Evolutionary conservation across 2,888 invertebrate genomes (phyloP), one percentile per base, ranked within the genome.

Genomic region (Bugula neritina): DNA sequence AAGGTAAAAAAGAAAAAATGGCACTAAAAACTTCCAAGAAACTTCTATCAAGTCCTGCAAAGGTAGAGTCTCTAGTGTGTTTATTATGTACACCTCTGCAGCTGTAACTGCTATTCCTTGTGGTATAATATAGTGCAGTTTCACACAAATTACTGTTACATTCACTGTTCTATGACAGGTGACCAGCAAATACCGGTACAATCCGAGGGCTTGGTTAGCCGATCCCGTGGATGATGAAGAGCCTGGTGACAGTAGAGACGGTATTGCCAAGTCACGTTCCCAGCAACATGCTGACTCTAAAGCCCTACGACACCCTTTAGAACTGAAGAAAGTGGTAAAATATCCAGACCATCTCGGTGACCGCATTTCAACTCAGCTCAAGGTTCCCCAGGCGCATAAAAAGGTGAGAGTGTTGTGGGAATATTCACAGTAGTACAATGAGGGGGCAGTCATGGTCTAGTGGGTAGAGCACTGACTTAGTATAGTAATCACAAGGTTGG

Each of bases 151-250:
- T 43, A 43, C 43, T 17, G 17, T 43, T 17, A 43, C 17, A 10
- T 43, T 5, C 17, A 43, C 17, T 10, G 5, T 43, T 43, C 43
- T 17, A 10, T 43, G 17, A 43, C 43, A 43, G 43, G 17, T 43
- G 43, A 3, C 43, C 2, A 27, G 29, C 63, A 63, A 63, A n/a
- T 63, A 63, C 31, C 2, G 63, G 3, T 63, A 63, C 63, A 63
- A 63, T n/a, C 63, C 27, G 31, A 63, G 63, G 31, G 63, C 63
- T 13, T 63, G 63, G 63, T 31, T 63, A 13, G 31, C 27, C 31
- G 63, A 63, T 2, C 27, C 21, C 27, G 27, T 25, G 13, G 63
- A 63, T 3, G 63, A 63, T 25, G 63, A 63, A 17, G 10, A 17
- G 25, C 29, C 2, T 13, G n/a, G n/a, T n/a, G n/a, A n/a, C n/a